Evolutionary conservation across 2,113 vertebrate genomes (phyloP).

Genomic region (Actinemys pallida): DNA sequence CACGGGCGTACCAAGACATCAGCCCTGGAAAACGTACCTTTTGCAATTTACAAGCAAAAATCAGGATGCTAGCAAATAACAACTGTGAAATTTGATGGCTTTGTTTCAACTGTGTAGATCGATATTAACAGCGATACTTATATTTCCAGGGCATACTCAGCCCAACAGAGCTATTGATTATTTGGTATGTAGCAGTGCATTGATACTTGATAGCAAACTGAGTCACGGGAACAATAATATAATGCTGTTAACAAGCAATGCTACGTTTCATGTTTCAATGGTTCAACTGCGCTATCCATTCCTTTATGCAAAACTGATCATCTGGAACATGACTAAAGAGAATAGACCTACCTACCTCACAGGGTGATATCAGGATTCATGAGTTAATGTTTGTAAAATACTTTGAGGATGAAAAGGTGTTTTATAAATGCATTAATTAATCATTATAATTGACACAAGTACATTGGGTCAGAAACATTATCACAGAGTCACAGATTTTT

Average conservation of each 20-base stretch:
- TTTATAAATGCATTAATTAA: background rate
- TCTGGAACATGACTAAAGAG: constrained; percentile 35
- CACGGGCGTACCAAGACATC: background rate
- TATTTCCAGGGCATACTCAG: constrained; percentile 54
- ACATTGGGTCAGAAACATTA: background rate
- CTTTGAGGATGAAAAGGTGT: background rate
- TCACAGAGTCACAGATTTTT: background rate
- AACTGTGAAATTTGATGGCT: constrained; percentile 40
- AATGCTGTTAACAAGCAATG: constrained; percentile 41
- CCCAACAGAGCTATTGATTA: constrained; percentile 66
- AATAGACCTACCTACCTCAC: constrained; percentile 23
- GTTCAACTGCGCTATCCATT: background rate
- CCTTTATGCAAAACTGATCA: constrained; percentile 22
- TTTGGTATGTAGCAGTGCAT: constrained; percentile 32
- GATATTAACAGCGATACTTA: constrained; percentile 55
- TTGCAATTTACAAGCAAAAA: background rate
- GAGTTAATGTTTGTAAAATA: background rate
- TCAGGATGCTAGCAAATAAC: background rate
- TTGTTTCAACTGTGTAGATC: constrained; percentile 59
- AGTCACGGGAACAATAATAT: constrained; percentile 39
- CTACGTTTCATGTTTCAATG: background rate
- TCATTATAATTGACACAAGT: background rate
- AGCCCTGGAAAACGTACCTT: accelerated
- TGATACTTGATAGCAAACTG: constrained; percentile 57
- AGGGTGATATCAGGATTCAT: background rate